A percentile compares a stretch with the other conserved stretches of the same genome.
These are phyloP conservation scores for Strigops habroptila DNA, from an alignment of 2,113 vertebrate genomes.

Conservation along the genomic window DNA sequence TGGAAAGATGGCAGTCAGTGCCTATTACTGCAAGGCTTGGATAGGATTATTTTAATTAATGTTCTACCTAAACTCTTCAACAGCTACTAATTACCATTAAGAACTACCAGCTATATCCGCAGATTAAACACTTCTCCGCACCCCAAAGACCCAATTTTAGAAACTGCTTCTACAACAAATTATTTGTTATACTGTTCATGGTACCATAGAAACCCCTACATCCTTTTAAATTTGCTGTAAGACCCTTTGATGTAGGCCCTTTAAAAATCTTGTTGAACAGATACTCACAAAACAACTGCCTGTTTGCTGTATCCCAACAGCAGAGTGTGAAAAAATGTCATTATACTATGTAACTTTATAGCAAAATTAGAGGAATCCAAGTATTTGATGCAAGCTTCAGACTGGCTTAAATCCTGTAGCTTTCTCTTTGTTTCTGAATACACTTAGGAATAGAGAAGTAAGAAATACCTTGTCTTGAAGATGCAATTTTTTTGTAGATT, in stretches of 20 bases:
- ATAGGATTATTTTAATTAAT: conserved; percentile 41
- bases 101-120: background rate
- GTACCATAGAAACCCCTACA: background rate
- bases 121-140: conserved; percentile 34
- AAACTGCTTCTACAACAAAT: conserved; percentile 8
- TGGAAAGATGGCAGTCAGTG: conserved; percentile 17
- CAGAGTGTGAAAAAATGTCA: background rate
- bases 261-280: background rate
- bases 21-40: conserved; percentile 25
- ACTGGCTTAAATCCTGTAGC: background rate
- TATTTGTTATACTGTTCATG: background rate
- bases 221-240: background rate
- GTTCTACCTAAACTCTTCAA: conserved; percentile 35
- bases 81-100: conserved; percentile 42
- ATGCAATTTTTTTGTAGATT: conserved; percentile 33
- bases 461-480: background rate
- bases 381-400: background rate
- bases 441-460: background rate
- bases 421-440: background rate
- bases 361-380: background rate
- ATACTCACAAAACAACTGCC: background rate
- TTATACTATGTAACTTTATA: background rate
- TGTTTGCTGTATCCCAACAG: background rate
- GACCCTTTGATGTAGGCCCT: conserved; percentile 28
- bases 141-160: conserved; percentile 29